These are phyloP conservation scores for Poeciliopsis gracilis DNA, from an alignment of 2,797 vertebrate genomes.

Conservation along the genomic window DNA sequence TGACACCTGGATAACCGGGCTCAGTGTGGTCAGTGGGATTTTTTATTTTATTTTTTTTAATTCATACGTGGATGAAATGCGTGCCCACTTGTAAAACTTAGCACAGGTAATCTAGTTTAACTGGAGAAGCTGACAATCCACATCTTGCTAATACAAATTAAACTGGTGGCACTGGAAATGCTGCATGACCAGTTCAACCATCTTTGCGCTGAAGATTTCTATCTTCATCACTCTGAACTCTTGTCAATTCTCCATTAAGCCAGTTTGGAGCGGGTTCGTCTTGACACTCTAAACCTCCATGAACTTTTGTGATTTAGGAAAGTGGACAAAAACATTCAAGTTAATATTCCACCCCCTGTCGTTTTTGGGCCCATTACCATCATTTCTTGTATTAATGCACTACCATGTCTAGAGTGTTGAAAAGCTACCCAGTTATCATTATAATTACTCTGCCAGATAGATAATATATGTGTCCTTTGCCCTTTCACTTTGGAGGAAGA, in stretches of 20 bases:
- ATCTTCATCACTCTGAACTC: not conserved
- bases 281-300: not conserved
- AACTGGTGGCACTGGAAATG: not conserved
- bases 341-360: not conserved
- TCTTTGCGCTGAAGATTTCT: not conserved
- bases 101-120: constrained; percentile 32
- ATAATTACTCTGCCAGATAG: constrained; percentile 62
- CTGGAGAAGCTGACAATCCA: not conserved
- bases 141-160: not conserved
- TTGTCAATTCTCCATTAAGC: not conserved
- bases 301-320: constrained; percentile 17
- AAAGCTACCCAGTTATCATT: constrained; percentile 48
- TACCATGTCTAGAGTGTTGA: constrained; percentile 40
- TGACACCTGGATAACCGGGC: constrained; percentile 10
- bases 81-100: constrained; percentile 43
- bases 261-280: not conserved
- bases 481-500: constrained; percentile 70
- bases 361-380: constrained; percentile 8
- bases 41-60: constrained; percentile 13
- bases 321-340: constrained; percentile 44
- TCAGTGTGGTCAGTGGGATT: not conserved
- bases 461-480: constrained; percentile 78
- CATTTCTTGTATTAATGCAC: constrained; percentile 54
- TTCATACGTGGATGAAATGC: constrained; percentile 52
- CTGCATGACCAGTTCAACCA: not conserved